Conservation (phyloP, 2,888 invertebrate genomes). For the Petrolisthes cinctipes region DNA sequence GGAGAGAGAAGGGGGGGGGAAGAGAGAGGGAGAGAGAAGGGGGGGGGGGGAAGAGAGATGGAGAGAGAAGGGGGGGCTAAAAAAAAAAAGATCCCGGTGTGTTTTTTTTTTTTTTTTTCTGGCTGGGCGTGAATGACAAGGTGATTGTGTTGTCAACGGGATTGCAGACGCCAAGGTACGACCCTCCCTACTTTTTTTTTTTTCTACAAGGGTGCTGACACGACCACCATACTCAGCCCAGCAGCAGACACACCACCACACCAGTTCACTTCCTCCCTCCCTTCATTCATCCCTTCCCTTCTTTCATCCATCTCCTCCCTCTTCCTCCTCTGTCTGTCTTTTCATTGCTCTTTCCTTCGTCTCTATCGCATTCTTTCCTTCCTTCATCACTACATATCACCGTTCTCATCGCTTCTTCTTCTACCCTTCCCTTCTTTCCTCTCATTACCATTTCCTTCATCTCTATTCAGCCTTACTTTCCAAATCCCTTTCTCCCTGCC, state of each 20-base stretch:
- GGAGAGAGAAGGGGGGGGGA: no score
- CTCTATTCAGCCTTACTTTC: neutral
- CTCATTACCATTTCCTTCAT: neutral
- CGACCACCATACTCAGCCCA: neutral
- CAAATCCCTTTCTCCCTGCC: neutral
- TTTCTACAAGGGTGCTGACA: neutral
- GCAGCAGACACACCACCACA: no score
- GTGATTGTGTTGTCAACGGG: slow-evolving; percentile 31
- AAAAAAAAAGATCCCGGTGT: no score
- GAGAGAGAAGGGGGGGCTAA: no score
- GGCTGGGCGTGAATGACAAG: slow-evolving; percentile 26
- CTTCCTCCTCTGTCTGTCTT: neutral
- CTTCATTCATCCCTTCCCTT: no score
- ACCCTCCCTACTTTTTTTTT: slow-evolving; percentile 1
- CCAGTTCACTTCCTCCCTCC: no score
- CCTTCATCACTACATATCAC: neutral
- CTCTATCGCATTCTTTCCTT: neutral
- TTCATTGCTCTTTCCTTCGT: neutral
- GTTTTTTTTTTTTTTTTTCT: neutral
- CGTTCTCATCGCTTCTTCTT: no score
- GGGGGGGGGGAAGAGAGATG: neutral
- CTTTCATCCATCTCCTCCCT: no score
- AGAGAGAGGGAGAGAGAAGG: neutral
- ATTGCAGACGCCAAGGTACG: slow-evolving; percentile 23
- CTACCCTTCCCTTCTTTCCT: neutral